These are phyloP conservation scores for Vanessa atalanta DNA, from an alignment of 1,140 invertebrate species.

Conservation along the genomic window DNA sequence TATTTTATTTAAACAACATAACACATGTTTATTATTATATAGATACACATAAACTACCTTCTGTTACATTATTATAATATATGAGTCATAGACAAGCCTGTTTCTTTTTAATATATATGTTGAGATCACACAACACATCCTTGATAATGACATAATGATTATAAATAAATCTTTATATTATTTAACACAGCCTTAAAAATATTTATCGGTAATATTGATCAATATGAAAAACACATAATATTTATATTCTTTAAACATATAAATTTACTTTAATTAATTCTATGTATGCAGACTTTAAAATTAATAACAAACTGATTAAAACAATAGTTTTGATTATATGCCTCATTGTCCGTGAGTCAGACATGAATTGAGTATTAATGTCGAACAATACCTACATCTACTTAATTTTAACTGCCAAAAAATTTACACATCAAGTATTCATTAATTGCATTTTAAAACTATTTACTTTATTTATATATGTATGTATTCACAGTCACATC, in stretches of 20 bases:
- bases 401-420: slow-evolving; percentile 16
- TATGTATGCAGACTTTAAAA: background rate
- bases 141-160: slow-evolving; percentile 16
- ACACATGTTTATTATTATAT: too few relatives aligned
- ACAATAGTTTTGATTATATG: slow-evolving; percentile 18
- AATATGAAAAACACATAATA: too few relatives aligned
- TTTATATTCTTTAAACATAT: too few relatives aligned
- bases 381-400: slow-evolving; percentile 17
- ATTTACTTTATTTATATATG: too few relatives aligned
- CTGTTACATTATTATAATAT: background rate
- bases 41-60: too few relatives aligned
- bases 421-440: background rate
- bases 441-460: too few relatives aligned
- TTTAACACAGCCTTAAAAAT: background rate
- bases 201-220: too few relatives aligned
- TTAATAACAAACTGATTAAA: slow-evolving; percentile 3
- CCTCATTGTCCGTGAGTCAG: slow-evolving; percentile 7
- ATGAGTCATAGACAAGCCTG: slow-evolving; percentile 14
- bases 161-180: background rate
- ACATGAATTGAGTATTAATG: slow-evolving; percentile 8
- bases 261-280: background rate
- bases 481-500: too few relatives aligned
- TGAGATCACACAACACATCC: slow-evolving; percentile 7
- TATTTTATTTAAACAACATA: too few relatives aligned
- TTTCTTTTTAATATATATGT: slow-evolving; percentile 3